phyloP scores from a whole-genome alignment of 2,113 vertebrate genomes.

The Melanotaenia duboulayi region DNA sequence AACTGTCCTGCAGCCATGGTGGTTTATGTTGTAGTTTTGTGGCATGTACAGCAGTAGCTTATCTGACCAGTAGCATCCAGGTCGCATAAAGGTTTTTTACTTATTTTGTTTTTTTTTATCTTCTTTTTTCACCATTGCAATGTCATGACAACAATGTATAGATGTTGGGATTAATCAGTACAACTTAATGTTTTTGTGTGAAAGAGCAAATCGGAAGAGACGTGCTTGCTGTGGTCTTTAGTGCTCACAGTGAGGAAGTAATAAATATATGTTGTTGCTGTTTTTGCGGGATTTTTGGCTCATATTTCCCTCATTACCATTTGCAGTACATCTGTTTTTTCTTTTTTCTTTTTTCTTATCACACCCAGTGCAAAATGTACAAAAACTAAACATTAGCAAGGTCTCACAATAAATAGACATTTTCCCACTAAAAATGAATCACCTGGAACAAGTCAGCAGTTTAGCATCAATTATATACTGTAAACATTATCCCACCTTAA shows the following conservation, averaged over 20 bases:
- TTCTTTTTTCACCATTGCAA: conserved; percentile 46
- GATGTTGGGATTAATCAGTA: conserved; percentile 54
- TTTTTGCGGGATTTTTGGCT: not conserved
- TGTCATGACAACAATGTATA: conserved; percentile 42
- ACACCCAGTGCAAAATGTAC: no score
- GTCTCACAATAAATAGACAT: no score
- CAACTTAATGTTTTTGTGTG: conserved; percentile 21
- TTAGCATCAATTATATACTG: no score
- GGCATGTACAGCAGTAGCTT: conserved; percentile 30
- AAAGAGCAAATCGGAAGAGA: not conserved
- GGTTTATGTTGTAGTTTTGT: conserved; percentile 20
- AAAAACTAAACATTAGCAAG: no score
- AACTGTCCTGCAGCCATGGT: conserved; percentile 5
- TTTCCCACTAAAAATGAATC: no score
- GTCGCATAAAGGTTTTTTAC: not conserved
- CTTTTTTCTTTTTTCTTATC: no score
- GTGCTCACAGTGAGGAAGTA: not conserved
- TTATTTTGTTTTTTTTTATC: conserved; percentile 13
- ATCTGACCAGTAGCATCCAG: conserved; percentile 14
- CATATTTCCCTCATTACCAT: not conserved
- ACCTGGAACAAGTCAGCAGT: no score
- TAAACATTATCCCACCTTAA: no score
- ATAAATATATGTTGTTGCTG: not conserved
- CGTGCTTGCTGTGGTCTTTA: not conserved
- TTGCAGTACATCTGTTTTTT: no score